Evolutionary conservation across 2,797 vertebrate species (phyloP), one percentile per base, ranked within the genome.

Genomic region (Thalassophryne amazonica): DNA sequence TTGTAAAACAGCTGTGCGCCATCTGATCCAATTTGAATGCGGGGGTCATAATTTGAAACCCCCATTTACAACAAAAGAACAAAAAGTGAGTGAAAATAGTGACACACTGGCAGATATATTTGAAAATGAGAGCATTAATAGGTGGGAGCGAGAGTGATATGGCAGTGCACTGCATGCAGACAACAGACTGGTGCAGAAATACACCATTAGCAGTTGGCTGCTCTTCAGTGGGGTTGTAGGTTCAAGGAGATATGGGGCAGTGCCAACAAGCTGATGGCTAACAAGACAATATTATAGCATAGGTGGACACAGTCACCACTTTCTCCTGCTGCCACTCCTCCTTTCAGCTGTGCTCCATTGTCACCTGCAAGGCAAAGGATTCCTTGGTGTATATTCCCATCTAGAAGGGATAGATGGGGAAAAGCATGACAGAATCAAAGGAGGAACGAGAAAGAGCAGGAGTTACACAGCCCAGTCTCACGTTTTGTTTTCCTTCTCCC

Each of bases 211-310:
- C 68, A 62, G 37, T 81, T 84, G 79, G 78, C 73, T 65, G 66
- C 70, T 62, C 70, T 80, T 85, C 88, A 84, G 78, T 72, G 43
- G 80, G 84, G 82, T 69, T 60, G 66, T 78, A 48, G 69, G 77
- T 86, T 84, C 81, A 84, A 83, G 80, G 72, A 74, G 78, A 76
- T 56, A 56, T 27, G 60, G 61, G 59, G 51, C 82, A 87, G 85
- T 83, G 90, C 83, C 71, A 86, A 76, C 79, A 84, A 72, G 84
- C 77, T 47, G 69, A 76, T 84, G 72, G 81, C 76, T 84, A 89
- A 93, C 80, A 88, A 75, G 85, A 89, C 76, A 86, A 79, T 83
- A 81, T 87, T 78, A 76, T 91, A 39, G 65, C 68, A 76, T 70
- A 84, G 83, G 83, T 74, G 73, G 46, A 76, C 82, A 76, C 78